Evolutionary conservation across 2,797 vertebrate species (phyloP).

Genomic region (Gouania willdenowi): DNA sequence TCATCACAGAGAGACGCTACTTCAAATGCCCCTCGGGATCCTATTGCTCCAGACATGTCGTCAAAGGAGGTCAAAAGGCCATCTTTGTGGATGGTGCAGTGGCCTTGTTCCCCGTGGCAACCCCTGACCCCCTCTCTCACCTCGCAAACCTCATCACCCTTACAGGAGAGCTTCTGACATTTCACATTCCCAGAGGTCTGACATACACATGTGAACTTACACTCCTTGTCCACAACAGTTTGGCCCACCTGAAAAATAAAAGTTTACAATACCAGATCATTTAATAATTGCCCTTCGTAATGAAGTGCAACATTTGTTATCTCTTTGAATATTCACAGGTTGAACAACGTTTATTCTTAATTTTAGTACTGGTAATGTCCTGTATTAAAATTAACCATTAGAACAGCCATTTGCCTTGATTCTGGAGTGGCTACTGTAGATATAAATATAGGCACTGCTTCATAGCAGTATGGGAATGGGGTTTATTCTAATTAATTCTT

Average conservation of each 20-base stretch:
- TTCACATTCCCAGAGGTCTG: slow-evolving; percentile 44
- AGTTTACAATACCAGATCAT: background rate
- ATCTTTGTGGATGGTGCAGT: slow-evolving; percentile 54
- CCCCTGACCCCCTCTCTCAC: slow-evolving; percentile 53
- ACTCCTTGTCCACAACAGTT: slow-evolving; percentile 54
- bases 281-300: too few relatives aligned
- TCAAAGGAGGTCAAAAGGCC: slow-evolving; percentile 72
- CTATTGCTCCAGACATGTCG: slow-evolving; percentile 41
- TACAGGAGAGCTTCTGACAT: slow-evolving; percentile 63
- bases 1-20: slow-evolving; percentile 62
- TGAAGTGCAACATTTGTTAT: too few relatives aligned
- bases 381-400: too few relatives aligned
- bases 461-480: too few relatives aligned
- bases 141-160: slow-evolving; percentile 37
- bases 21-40: slow-evolving; percentile 60
- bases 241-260: slow-evolving; percentile 64
- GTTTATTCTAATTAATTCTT: too few relatives aligned
- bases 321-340: too few relatives aligned
- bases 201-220: slow-evolving; percentile 68
- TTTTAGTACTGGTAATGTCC: too few relatives aligned
- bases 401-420: too few relatives aligned
- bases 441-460: too few relatives aligned
- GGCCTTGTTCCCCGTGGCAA: slow-evolving; percentile 53
- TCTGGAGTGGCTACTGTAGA: too few relatives aligned
- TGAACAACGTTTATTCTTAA: too few relatives aligned